Conservation (phyloP, 2,113 vertebrate species). For the Notothenia rossii region DNA sequence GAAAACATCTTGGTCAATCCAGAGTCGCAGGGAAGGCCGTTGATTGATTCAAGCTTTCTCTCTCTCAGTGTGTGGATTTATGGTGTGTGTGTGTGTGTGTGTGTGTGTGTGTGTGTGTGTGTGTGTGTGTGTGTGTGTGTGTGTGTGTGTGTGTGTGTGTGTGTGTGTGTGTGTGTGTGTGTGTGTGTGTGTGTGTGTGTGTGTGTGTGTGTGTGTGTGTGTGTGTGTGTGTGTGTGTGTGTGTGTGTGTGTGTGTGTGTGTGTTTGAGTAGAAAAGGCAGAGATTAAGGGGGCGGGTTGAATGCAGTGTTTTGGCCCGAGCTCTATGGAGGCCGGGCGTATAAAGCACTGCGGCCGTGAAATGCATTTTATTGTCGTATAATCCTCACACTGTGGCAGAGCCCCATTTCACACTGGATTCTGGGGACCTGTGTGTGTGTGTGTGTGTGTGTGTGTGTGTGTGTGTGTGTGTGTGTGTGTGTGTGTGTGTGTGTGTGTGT, state of each 20-base stretch:
- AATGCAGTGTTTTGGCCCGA: conserved; percentile 67
- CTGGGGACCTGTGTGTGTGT: conserved; percentile 21
- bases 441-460: conserved; percentile 11
- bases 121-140: no score
- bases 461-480: background rate
- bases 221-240: conserved; percentile 22
- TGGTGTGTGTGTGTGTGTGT: conserved; percentile 40
- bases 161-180: conserved; percentile 16
- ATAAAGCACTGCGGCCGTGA: conserved; percentile 81
- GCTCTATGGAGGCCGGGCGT: conserved; percentile 76
- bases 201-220: conserved; percentile 30
- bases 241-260: conserved; percentile 33
- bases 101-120: no score
- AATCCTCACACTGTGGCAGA: conserved; percentile 88
- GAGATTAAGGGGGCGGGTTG: conserved; percentile 61
- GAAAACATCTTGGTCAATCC: conserved; percentile 48
- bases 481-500: no score
- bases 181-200: conserved; percentile 45
- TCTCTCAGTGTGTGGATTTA: conserved; percentile 1
- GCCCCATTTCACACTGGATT: conserved; percentile 91
- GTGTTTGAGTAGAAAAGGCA: conserved; percentile 42
- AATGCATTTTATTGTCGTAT: conserved; percentile 87
- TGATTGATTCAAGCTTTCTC: conserved; percentile 46
- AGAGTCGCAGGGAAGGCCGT: conserved; percentile 40
- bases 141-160: background rate